phyloP scores from a whole-genome alignment of 1,140 invertebrate species.

The Trichonephila inaurata region DNA sequence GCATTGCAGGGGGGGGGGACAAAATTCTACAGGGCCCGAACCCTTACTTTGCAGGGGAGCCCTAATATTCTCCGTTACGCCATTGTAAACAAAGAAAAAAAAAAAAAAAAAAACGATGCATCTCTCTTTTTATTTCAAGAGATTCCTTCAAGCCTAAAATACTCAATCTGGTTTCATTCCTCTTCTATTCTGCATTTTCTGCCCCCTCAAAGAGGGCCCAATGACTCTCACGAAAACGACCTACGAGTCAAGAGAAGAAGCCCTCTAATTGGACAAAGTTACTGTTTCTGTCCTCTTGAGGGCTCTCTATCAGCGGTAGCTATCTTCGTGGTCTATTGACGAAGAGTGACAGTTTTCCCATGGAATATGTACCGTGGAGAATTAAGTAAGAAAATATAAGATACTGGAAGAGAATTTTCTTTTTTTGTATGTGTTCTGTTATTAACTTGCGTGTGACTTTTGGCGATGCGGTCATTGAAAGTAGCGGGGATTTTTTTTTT shows the following conservation, averaged over 20 bases:
- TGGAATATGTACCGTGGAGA: neutral
- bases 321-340: conserved; percentile 52
- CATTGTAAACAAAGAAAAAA: too few species aligned
- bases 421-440: neutral
- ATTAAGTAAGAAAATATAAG: neutral
- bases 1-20: too few species aligned
- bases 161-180: neutral
- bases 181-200: neutral
- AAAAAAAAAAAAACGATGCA: neutral
- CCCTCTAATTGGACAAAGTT: conserved; percentile 19
- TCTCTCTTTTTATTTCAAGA: neutral
- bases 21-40: too few species aligned
- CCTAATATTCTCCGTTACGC: too few species aligned
- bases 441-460: neutral
- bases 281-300: neutral
- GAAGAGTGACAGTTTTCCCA: conserved; percentile 47
- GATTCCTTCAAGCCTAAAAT: neutral
- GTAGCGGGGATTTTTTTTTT: too few species aligned
- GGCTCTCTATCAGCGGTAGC: neutral
- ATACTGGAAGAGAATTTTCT: neutral
- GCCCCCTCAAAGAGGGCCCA: neutral
- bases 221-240: conserved; percentile 9
- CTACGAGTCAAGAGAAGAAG: conserved; percentile 13
- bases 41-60: too few species aligned
- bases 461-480: neutral